Base-by-base conservation (phyloP, 2,888 invertebrate species). In the Fragum whitleyi region DNA sequence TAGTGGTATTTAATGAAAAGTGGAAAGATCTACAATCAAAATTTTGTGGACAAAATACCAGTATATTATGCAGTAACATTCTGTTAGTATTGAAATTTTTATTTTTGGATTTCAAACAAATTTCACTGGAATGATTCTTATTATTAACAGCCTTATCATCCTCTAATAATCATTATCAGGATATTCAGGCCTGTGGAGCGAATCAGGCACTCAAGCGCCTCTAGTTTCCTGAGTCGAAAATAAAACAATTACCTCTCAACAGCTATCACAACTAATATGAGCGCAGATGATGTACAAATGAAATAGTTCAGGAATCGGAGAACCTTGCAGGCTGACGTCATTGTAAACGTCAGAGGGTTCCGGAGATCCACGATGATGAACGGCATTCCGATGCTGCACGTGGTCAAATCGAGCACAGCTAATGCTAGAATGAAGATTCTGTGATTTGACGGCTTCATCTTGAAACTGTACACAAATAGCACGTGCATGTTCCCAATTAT, bases 401-500 rank as follows among this genome's bases (percentile, higher is more conserved):
- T 81, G 21, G 76, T 79, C 42, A 86, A 67, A 53, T 86, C 86
- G 19, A 86, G 70, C 0, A 74, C 69, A 9, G 77, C 85, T 9
- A 86, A 73, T 14, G 74, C 73, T 21, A 86, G 21, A 26, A 86
- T 85, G 51, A 81, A 86, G 19, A 79, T 78, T 51, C 85, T 69
- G 42, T 83, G 86, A 67, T 83, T 86, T 11, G 86, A 83, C n/a
- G 77, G 77, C 61, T 83, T 83, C 69, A 85, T 83, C 28, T 65
- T 71, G 39, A 85, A 77, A 0, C 74, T 67, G 28, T 85, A 86
- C 21, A 86, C 68, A 36, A 83, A 65, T 21, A 86, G 65, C 51
- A 86, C 86, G 74, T 86, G 86, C 7, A 79, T 23, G 55, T 86
- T 86, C 9, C 86, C 86, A 23, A 86, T 59, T 47, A 86, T 67